phyloP scores from a whole-genome alignment of 2,888 invertebrate species.

The Drosophila trichaetosa region DNA sequence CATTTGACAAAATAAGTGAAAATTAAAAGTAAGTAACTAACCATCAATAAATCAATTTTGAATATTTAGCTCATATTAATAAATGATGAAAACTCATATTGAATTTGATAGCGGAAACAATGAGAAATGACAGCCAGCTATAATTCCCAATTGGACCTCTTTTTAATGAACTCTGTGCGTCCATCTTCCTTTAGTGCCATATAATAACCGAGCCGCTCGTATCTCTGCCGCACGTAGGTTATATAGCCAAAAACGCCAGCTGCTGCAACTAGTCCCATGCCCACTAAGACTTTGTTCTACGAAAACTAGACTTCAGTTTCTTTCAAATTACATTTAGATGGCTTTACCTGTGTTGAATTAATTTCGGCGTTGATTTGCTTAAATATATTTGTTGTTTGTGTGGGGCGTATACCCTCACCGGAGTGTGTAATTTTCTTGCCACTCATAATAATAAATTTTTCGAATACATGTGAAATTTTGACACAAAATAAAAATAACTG shows the following conservation, averaged over 20 bases:
- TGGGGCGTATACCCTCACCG: conserved; percentile 10
- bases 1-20: neutral
- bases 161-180: conserved; percentile 89
- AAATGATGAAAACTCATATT: neutral
- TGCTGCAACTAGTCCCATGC: conserved; percentile 90
- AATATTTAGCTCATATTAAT: neutral
- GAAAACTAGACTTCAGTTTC: conserved; percentile 58
- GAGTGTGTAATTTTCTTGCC: conserved; percentile 29
- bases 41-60: neutral
- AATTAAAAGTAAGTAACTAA: neutral
- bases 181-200: conserved; percentile 92
- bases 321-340: too few relatives aligned
- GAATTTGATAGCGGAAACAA: neutral
- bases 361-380: conserved; percentile 94
- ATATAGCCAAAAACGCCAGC: conserved; percentile 91
- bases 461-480: conserved; percentile 15
- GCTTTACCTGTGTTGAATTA: conserved; percentile 93
- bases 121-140: conserved; percentile 1
- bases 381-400: conserved; percentile 89
- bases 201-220: conserved; percentile 92
- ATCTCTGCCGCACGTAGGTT: conserved; percentile 92
- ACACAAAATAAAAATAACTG: neutral
- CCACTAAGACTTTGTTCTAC: conserved; percentile 94
- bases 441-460: conserved; percentile 22
- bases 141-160: conserved; percentile 48